phyloP scores from a whole-genome alignment of 2,888 invertebrate genomes.

The Colletes collaris region DNA sequence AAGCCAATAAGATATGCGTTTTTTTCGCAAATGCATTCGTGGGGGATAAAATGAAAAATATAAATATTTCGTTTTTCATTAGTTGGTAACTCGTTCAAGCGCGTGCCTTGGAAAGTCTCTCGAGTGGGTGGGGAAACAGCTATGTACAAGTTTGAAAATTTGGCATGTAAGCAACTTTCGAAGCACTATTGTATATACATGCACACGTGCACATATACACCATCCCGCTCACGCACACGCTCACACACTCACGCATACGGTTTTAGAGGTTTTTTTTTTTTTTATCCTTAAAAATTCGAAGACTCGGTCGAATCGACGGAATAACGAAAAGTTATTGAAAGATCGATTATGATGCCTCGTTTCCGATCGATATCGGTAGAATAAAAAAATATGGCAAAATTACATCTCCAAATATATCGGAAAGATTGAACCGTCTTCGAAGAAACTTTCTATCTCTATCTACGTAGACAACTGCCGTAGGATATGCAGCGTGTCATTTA shows the following conservation, averaged over 20 bases:
- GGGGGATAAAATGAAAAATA: no score
- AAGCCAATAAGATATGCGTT: no score
- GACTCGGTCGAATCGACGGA: not conserved
- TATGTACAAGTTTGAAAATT: no score
- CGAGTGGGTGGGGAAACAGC: no score
- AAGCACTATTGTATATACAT: no score
- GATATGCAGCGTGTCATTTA: not conserved
- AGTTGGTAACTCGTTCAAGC: no score
- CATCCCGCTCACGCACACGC: no score
- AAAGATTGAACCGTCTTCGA: conserved; percentile 14
- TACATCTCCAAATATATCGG: not conserved
- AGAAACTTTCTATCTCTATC: not conserved
- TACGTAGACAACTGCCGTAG: not conserved
- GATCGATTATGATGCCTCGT: conserved; percentile 2
- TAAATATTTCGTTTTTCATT: no score
- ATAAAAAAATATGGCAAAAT: conserved; percentile 11
- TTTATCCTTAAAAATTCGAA: not conserved
- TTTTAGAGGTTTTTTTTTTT: not conserved
- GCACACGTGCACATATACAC: no score
- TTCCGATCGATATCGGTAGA: conserved; percentile 2
- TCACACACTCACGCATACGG: not conserved
- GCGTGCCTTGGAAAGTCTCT: no score
- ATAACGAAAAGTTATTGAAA: not conserved
- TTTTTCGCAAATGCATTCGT: no score
- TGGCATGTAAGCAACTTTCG: no score